Evolutionary conservation across 2,113 vertebrate species (phyloP).

Genomic region (Brachionichthys hirsutus): DNA sequence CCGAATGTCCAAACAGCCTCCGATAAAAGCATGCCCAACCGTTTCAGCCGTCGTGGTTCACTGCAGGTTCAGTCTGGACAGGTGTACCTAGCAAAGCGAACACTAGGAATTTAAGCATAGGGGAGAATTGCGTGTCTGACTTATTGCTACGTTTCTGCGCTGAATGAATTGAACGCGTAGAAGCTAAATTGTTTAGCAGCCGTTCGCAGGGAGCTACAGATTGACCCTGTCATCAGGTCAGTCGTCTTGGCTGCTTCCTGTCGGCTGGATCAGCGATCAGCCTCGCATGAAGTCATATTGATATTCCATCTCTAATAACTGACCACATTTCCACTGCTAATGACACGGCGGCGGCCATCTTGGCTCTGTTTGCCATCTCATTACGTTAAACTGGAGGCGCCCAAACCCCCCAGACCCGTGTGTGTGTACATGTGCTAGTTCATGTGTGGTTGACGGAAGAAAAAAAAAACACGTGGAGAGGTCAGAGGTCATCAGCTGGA

Average conservation of each 20-base stretch:
- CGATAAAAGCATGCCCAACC: too few species aligned
- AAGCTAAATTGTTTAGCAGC: too few species aligned
- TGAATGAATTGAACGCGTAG: too few species aligned
- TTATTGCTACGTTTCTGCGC: too few species aligned
- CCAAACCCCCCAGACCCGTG: slow-evolving; percentile 9
- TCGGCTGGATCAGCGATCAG: slow-evolving; percentile 5
- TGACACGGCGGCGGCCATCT: slow-evolving; percentile 49
- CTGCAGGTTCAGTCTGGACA: too few species aligned
- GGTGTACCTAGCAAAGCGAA: too few species aligned
- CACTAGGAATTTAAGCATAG: too few species aligned
- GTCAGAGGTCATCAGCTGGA: too few species aligned
- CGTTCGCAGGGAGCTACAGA: background rate
- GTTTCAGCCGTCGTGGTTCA: too few species aligned
- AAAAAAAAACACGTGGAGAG: too few species aligned
- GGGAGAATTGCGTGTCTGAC: too few species aligned
- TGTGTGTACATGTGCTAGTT: background rate
- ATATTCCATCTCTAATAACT: slow-evolving; percentile 58
- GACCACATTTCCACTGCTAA: slow-evolving; percentile 67
- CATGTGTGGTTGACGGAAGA: background rate
- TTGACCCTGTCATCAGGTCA: background rate
- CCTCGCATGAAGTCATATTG: slow-evolving; percentile 38
- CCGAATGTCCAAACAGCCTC: too few species aligned
- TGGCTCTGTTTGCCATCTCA: slow-evolving; percentile 44
- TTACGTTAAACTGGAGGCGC: slow-evolving; percentile 50
- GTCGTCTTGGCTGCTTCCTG: slow-evolving; percentile 20